Conservation (phyloP, 2,797 vertebrate genomes). For the Chrysocyon brachyurus region DNA sequence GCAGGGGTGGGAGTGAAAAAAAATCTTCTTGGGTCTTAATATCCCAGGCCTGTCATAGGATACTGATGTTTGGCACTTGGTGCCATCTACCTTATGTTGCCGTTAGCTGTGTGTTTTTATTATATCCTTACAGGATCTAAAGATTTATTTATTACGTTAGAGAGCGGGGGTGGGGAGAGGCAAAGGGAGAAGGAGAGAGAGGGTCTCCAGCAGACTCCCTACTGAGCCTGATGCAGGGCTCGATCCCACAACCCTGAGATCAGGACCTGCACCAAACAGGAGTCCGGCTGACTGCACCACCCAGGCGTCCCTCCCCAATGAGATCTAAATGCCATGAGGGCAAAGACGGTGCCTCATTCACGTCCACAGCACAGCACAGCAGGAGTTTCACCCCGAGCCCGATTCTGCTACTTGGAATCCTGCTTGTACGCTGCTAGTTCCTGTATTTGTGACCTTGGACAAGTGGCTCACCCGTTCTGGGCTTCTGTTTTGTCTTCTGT, state of each 20-base stretch:
- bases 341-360: not conserved
- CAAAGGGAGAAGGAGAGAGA: not conserved
- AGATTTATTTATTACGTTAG: not conserved
- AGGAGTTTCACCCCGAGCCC: not conserved
- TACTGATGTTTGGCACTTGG: not conserved
- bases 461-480: not conserved
- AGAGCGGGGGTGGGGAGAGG: not conserved
- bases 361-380: rapidly evolving
- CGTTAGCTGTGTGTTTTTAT: not conserved
- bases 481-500: not conserved
- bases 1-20: not conserved
- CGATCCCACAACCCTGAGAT: not conserved
- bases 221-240: not conserved
- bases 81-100: not conserved
- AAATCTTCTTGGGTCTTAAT: not conserved
- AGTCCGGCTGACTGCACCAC: not conserved
- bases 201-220: not conserved
- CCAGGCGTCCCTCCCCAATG: not conserved
- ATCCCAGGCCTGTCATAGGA: not conserved
- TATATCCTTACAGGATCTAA: not conserved
- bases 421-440: not conserved
- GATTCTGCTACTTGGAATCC: not conserved
- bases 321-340: not conserved
- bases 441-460: not conserved
- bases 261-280: not conserved